Percentiles rank a stretch among this genome's conserved stretches.
phyloP scores from a whole-genome alignment of 2,888 invertebrate genomes.

The Leptopilina syphax region DNA sequence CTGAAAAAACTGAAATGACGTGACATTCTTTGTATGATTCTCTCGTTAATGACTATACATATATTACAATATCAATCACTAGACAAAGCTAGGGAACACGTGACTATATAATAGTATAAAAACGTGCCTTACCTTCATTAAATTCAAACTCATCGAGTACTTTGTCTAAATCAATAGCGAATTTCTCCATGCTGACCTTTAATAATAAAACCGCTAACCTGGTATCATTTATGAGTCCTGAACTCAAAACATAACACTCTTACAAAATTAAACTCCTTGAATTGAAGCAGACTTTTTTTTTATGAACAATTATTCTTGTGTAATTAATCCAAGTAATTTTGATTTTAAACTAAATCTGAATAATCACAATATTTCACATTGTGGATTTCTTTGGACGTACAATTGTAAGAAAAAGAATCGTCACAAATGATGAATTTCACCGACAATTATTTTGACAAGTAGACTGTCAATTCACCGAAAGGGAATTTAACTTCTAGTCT shows the following conservation, averaged over 20 bases:
- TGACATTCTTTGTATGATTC: too few relatives aligned
- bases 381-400: background rate
- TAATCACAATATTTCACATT: background rate
- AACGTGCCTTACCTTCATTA: constrained; percentile 79
- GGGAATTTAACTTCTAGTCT: background rate
- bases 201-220: constrained; percentile 4
- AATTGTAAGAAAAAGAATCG: background rate
- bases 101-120: constrained; percentile 10
- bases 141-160: constrained; percentile 91
- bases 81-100: background rate
- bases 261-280: background rate
- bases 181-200: constrained; percentile 78
- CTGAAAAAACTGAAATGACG: too few relatives aligned
- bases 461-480: constrained; percentile 18
- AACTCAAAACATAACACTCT: background rate
- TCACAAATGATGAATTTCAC: background rate
- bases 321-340: background rate
- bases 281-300: background rate
- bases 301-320: background rate
- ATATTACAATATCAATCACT: background rate
- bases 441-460: constrained; percentile 28
- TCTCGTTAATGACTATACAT: too few relatives aligned
- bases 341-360: background rate
- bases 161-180: constrained; percentile 88
- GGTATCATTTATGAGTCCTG: background rate